Percentiles rank a stretch among this genome's conserved stretches.
phyloP scores from a whole-genome alignment of 2,113 vertebrate species.

The Brachypodius melanocephalos region DNA sequence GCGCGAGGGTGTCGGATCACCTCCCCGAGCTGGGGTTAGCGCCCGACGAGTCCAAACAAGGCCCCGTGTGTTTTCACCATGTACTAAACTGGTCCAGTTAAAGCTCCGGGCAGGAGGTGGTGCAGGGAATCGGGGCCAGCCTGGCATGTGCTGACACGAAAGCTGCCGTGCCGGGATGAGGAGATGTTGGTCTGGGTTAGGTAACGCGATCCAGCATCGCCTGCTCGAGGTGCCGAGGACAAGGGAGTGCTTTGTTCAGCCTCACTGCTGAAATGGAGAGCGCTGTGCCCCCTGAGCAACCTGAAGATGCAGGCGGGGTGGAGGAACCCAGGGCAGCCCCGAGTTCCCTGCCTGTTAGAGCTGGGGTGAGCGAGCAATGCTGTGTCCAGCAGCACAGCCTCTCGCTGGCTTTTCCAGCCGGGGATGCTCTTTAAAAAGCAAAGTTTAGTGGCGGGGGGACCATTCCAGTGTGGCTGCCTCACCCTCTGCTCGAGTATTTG shows the following conservation, averaged over 20 bases:
- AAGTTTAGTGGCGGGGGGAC: background rate
- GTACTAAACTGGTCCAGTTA: slow-evolving; percentile 14
- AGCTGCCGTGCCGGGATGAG: background rate
- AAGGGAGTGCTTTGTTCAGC: slow-evolving; percentile 45
- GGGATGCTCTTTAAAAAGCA: background rate
- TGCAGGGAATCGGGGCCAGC: background rate
- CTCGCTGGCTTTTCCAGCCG: background rate
- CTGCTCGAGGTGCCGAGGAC: slow-evolving; percentile 1
- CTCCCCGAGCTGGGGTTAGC: background rate
- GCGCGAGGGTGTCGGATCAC: slow-evolving; percentile 2
- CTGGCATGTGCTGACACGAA: slow-evolving; percentile 39
- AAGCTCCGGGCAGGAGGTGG: slow-evolving; percentile 12
- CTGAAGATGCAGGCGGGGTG: background rate
- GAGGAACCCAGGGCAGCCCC: background rate
- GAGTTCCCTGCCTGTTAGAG: background rate
- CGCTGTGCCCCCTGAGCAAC: background rate
- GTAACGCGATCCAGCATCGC: background rate
- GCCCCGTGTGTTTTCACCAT: background rate
- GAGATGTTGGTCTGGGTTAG: slow-evolving; percentile 28
- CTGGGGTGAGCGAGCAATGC: rapidly evolving
- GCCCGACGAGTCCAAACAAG: background rate
- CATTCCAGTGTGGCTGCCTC: rapidly evolving
- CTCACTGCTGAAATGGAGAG: background rate
- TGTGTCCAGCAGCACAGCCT: background rate
- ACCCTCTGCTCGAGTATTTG: background rate